Base-by-base conservation (phyloP, 2,888 invertebrate genomes). In the Microctonus aethiopoides region DNA sequence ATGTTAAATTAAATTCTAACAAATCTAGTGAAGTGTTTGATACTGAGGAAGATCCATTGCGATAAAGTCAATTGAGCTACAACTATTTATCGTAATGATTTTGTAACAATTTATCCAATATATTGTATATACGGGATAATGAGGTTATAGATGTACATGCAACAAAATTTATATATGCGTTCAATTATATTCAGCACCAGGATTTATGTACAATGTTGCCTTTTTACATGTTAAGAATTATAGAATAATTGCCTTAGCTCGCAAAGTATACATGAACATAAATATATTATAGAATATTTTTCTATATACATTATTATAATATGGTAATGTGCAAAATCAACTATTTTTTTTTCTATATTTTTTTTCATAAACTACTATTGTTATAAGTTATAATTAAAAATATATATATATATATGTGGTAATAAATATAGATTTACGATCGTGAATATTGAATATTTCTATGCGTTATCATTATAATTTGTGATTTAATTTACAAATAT, bases 1-100 rank as follows among this genome's bases (percentile, higher is more conserved):
- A 78, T 71, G 75, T 75, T 13, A 67, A 70, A 20, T 57, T 74
- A 39, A 16, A 10, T 32, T 57, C 57, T 3, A 7, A 4, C n/a
- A 29, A 26, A n/a, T n/a, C n/a, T 10, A n/a, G 57, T 56, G 57
- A 20, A 3, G 2, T n/a, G 32, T 16, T 2, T n/a, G 2, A n/a
- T n/a, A 57, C n/a, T 16, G 13, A 16, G 3, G 57, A 57, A 16
- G 16, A 34, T 34, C 57, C 57, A 29, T 29, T 57, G 16, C 57
- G 57, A 57, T 57, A n/a, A 20, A 3, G 29, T 3, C 29, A 29
- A 34, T 6, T 3, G 1, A 46, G 7, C 1, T 1, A 16, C 16
- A 46, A 1, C 13, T 2, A n/a, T 46, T n/a, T 9, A 20, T 46
- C 9, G 46, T 16, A 16, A n/a, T 46, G 16, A 16, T 46, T 16